Evolutionary conservation across 53 echinoderm and acorn worm genomes (phyloP).

Genomic region (Patiria pectinifera): DNA sequence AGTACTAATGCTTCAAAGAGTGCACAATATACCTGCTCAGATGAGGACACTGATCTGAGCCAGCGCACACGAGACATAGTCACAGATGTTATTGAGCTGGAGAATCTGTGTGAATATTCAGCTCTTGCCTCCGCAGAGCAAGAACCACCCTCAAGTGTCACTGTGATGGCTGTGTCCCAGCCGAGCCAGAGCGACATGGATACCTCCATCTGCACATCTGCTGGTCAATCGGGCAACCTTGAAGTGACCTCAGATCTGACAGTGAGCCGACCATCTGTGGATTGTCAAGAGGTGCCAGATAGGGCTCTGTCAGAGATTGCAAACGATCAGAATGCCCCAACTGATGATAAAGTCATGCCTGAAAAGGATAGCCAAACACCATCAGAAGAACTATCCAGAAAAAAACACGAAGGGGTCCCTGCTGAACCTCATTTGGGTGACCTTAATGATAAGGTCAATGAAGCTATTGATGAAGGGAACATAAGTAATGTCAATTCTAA

Average conservation of each 20-base stretch:
- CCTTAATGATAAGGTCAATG: neutral
- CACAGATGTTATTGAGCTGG: conserved; percentile 49
- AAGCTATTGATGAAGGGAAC: neutral
- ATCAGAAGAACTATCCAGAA: neutral
- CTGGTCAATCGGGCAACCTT: neutral
- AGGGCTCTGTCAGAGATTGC: neutral
- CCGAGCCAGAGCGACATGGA: neutral
- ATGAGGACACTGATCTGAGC: conserved; percentile 47
- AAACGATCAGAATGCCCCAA: neutral
- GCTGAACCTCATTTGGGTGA: neutral
- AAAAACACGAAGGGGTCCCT: neutral
- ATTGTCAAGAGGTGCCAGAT: neutral
- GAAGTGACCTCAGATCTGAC: neutral
- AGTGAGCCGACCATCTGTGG: neutral
- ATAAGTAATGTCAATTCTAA: neutral
- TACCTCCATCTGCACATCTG: neutral
- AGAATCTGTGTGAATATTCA: conserved; percentile 4
- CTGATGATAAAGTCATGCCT: neutral
- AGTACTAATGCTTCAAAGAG: neutral
- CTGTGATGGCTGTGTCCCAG: neutral
- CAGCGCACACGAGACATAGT: conserved; percentile 55
- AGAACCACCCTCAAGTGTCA: neutral
- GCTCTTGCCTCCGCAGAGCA: neutral
- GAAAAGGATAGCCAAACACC: neutral
- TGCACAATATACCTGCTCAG: conserved; percentile 16